Percentiles rank a stretch among this genome's conserved stretches.
Conservation (phyloP, 2,797 vertebrate genomes). For the Malacoctenus gilli region DNA sequence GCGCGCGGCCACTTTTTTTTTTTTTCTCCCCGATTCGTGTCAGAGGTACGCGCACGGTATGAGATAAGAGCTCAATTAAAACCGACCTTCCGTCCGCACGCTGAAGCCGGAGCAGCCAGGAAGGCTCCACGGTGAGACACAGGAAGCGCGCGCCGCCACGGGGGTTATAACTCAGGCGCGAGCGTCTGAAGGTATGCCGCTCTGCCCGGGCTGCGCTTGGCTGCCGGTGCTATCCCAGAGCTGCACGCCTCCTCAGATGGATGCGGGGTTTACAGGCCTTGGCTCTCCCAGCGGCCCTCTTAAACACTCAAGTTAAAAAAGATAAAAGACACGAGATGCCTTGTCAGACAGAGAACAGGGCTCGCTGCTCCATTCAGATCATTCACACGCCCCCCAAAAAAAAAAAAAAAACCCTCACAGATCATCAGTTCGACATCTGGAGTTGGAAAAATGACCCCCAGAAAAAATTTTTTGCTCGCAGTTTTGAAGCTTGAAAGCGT, state of each 20-base stretch:
- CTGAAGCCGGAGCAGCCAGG: conserved; percentile 46
- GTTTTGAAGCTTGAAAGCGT: background rate
- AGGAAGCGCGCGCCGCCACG: conserved; percentile 70
- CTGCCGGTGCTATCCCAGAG: conserved; percentile 62
- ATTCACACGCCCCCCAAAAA: conserved; percentile 59
- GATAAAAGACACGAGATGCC: conserved; percentile 76
- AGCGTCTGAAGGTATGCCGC: conserved; percentile 62
- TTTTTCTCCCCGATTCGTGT: too few relatives aligned
- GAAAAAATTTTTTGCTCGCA: background rate
- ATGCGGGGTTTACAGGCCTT: conserved; percentile 68
- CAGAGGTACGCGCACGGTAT: too few relatives aligned
- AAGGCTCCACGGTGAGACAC: conserved; percentile 51
- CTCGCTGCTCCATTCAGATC: conserved; percentile 44
- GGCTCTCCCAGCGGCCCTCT: conserved; percentile 70
- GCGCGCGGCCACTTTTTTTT: too few relatives aligned
- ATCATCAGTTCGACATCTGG: conserved; percentile 57
- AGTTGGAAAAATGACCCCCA: conserved; percentile 8
- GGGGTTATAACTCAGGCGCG: conserved; percentile 72
- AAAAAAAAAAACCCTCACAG: conserved; percentile 27
- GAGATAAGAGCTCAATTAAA: conserved; percentile 45
- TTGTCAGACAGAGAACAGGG: conserved; percentile 59
- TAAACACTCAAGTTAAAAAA: conserved; percentile 76
- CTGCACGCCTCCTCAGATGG: conserved; percentile 64
- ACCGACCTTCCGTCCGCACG: conserved; percentile 36
- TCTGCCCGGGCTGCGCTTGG: conserved; percentile 40